These are phyloP conservation scores for Anneissia japonica DNA, from an alignment of 35 echinoderm and acorn worm species.

Conservation along the genomic window DNA sequence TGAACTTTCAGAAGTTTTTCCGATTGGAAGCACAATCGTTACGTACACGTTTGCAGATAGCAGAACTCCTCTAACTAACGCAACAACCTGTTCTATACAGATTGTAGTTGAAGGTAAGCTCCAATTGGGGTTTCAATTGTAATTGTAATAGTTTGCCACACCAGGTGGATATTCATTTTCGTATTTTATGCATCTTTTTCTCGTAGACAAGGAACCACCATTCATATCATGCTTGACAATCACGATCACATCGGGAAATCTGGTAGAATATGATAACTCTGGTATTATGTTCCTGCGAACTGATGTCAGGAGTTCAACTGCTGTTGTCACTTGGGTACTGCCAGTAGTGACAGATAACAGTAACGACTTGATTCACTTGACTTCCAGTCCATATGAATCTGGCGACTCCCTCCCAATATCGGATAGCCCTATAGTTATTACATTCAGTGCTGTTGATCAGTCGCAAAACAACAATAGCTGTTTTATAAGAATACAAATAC, in stretches of 20 bases:
- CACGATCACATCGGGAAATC: not conserved
- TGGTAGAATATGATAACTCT: not conserved
- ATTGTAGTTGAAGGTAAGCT: too few species aligned
- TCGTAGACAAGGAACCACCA: not conserved
- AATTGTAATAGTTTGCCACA: too few species aligned
- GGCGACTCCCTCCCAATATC: not conserved
- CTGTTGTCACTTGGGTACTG: not conserved
- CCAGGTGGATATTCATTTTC: not conserved
- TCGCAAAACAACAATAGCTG: not conserved
- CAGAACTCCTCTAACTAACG: too few species aligned
- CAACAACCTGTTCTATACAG: too few species aligned
- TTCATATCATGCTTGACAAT: not conserved
- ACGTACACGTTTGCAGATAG: too few species aligned
- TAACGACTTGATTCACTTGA: not conserved
- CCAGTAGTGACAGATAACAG: not conserved
- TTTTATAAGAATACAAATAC: not conserved
- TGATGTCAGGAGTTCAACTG: not conserved
- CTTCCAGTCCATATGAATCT: not conserved
- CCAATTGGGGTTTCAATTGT: too few species aligned
- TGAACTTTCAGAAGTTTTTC: too few species aligned
- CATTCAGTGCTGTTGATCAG: not conserved
- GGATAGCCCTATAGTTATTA: not conserved
- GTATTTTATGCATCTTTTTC: not conserved
- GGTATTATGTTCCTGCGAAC: not conserved
- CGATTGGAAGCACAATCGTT: too few species aligned